These are phyloP conservation scores for Suncus etruscus DNA, from an alignment of 2,113 vertebrate genomes.

Conservation along the genomic window DNA sequence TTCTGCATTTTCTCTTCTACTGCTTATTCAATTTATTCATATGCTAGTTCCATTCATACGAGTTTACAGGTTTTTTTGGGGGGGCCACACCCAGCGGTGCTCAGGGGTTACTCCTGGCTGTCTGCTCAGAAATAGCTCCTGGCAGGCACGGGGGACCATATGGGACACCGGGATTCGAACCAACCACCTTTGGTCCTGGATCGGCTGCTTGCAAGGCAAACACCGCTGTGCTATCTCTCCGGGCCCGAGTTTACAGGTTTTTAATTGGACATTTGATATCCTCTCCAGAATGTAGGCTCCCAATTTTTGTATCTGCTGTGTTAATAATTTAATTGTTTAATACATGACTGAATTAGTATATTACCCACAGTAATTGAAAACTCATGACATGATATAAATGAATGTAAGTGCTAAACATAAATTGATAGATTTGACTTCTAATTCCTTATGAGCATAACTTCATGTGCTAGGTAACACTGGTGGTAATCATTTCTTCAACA, in stretches of 20 bases:
- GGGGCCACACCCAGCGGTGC: too few species aligned
- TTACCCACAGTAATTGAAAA: constrained; percentile 1
- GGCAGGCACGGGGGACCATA: too few species aligned
- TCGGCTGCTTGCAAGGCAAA: too few species aligned
- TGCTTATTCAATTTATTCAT: background rate
- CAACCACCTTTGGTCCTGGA: too few species aligned
- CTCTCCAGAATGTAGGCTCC: too few species aligned
- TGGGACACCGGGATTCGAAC: too few species aligned
- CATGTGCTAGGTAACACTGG: background rate
- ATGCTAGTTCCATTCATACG: background rate
- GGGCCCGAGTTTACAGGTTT: too few species aligned
- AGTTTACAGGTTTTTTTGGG: too few species aligned
- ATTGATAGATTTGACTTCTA: background rate
- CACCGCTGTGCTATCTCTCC: too few species aligned
- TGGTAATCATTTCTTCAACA: constrained; percentile 7
- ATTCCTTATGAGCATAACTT: constrained; percentile 39
- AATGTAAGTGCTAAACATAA: constrained; percentile 5
- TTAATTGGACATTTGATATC: background rate
- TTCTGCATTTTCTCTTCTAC: background rate
- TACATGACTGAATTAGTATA: constrained; percentile 15
- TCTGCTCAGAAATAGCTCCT: too few species aligned
- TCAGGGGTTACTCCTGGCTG: too few species aligned
- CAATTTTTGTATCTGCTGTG: background rate
- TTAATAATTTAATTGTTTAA: constrained; percentile 24
- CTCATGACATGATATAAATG: background rate